Evolutionary conservation across 2,888 invertebrate genomes (phyloP).

Genomic region (Dascillus cervinus): DNA sequence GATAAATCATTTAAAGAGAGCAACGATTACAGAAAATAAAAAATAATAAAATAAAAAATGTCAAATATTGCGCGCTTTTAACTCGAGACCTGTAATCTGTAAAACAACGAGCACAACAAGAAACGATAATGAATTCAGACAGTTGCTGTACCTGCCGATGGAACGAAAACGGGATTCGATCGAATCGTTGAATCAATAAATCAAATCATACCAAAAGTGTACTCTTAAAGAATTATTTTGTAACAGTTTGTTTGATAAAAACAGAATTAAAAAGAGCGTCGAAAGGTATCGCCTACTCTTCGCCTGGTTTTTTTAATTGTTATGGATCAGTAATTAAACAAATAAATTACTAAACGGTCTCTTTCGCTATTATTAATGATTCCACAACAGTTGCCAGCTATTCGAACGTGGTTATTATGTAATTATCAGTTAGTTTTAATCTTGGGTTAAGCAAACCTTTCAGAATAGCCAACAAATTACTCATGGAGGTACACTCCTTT

Average conservation of each 20-base stretch:
- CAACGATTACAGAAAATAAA: too few relatives aligned
- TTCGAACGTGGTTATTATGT: constrained; percentile 45
- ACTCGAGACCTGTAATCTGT: too few relatives aligned
- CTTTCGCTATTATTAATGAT: constrained; percentile 43
- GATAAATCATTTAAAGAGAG: too few relatives aligned
- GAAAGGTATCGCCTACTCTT: constrained; percentile 26
- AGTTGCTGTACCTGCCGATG: constrained; percentile 8
- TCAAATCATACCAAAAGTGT: constrained; percentile 12
- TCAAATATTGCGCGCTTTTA: too few relatives aligned
- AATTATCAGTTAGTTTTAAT: constrained; percentile 49
- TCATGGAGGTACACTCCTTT: constrained; percentile 31
- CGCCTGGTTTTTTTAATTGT: constrained; percentile 38
- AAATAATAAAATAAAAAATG: too few relatives aligned
- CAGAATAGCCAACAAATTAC: constrained; percentile 45
- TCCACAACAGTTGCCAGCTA: constrained; percentile 40
- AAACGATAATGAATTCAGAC: too few relatives aligned
- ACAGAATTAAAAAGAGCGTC: constrained; percentile 19
- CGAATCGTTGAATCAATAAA: constrained; percentile 17
- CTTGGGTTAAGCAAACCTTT: constrained; percentile 48
- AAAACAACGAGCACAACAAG: constrained; percentile 11
- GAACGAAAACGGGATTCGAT: constrained; percentile 11
- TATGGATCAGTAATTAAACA: constrained; percentile 46
- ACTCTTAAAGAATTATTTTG: constrained; percentile 10
- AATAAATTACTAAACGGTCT: constrained; percentile 45
- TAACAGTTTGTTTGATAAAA: too few relatives aligned